phyloP scores from a whole-genome alignment of 2,888 invertebrate genomes.

The Drosophila meridionalis region DNA sequence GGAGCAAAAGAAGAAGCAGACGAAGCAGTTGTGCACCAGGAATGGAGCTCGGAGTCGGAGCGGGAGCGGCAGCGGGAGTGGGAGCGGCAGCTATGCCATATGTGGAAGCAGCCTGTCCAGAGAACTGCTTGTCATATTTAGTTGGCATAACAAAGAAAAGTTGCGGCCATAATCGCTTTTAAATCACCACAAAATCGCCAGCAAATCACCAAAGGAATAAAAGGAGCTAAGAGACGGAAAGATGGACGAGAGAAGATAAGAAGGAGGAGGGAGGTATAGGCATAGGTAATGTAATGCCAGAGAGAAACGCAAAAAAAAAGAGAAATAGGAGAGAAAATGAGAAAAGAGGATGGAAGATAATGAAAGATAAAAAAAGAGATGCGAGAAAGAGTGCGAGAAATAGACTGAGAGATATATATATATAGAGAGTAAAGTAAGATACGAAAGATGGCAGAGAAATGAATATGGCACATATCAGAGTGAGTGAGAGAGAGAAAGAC shows the following conservation, averaged over 20 bases:
- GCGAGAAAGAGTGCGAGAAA: background rate
- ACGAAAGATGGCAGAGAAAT: too few relatives aligned
- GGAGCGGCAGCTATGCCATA: slow-evolving; percentile 44
- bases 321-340: background rate
- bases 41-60: background rate
- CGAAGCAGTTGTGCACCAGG: background rate
- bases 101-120: slow-evolving; percentile 48
- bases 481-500: background rate
- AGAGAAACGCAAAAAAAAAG: too few relatives aligned
- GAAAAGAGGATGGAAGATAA: background rate
- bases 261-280: too few relatives aligned
- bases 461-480: too few relatives aligned
- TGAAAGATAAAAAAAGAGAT: background rate
- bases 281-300: background rate
- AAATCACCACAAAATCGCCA: slow-evolving; percentile 28
- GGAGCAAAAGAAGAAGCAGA: background rate
- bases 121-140: slow-evolving; percentile 69
- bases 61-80: background rate
- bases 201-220: slow-evolving; percentile 6
- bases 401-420: background rate
- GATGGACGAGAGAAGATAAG: background rate
- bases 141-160: slow-evolving; percentile 70
- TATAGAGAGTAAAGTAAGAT: background rate
- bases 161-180: slow-evolving; percentile 62
- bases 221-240: background rate